Base-by-base conservation (phyloP, 2,797 vertebrate species). In the Ptychadena robeensis region DNA sequence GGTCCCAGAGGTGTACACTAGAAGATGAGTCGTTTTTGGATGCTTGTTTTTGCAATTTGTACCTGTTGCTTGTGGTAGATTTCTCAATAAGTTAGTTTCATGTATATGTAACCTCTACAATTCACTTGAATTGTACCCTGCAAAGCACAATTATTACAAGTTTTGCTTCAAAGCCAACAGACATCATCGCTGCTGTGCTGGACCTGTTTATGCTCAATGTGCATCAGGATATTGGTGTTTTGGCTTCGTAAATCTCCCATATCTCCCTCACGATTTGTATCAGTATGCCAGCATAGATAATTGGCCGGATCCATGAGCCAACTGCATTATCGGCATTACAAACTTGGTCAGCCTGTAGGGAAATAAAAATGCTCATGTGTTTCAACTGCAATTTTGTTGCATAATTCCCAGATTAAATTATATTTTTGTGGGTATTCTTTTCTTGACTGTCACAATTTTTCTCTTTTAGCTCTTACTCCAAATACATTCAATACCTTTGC, bases 201-300 rank as follows among this genome's bases (percentile, higher is more conserved):
- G 32, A 79, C 70, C 11, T 70, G 77, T 79, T 61, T 70, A 38
- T 68, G 70, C 57, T 80, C 25, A 37, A 63, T 63, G 34, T 80
- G 68, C 53, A 71, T 40, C 9, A 64, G 53, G 27, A 72, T 44
- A 80, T 71, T 44, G 48, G 78, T 37, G 9, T 28, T 79, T 70
- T 61, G 48, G 25, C 67, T 61, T 70, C 70, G 44, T 70, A 70
- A 59, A 70, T 38, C 32, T 78, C 38, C 40, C 44, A 53, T 78
- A 78, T 44, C 48, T 35, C 77, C 65, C 77, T 70, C 66, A 57
- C 25, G 69, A 63, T 80, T 37, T 27, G 30, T 61, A 73, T 81
- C 70, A 66, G 59, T 35, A 34, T 73, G 38, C 28, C 69, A 81
- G 79, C 22, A 2, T 81, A 61, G 66, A 30, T 18, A 65, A 34